These are phyloP conservation scores for Catocala fraxini DNA, from an alignment of 2,888 invertebrate genomes.

Conservation along the genomic window DNA sequence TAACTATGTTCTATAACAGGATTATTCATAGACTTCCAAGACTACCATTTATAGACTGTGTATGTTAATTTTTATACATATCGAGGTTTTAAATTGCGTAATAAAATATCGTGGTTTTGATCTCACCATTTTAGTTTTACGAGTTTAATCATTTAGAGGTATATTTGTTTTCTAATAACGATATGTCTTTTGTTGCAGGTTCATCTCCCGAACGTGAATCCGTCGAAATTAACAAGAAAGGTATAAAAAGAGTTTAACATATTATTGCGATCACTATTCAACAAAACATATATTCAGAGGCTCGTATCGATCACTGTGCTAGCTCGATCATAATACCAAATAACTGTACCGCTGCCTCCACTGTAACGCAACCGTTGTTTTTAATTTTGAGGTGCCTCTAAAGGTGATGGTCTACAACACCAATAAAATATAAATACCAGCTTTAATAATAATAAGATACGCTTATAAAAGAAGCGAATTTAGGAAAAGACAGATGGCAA, in stretches of 20 bases:
- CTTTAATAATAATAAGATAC: conserved; percentile 12
- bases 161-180: not conserved
- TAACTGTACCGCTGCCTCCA: conserved; percentile 60
- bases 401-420: conserved; percentile 27
- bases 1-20: conserved; percentile 30
- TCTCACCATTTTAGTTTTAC: not conserved
- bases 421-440: not conserved
- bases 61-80: conserved; percentile 28
- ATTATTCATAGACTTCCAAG: conserved; percentile 34
- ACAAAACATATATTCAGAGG: conserved; percentile 54
- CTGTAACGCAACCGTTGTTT: conserved; percentile 62
- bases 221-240: conserved; percentile 80
- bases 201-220: conserved; percentile 77
- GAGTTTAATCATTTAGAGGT: not conserved
- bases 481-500: no score
- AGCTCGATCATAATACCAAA: conserved; percentile 72
- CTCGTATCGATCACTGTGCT: conserved; percentile 40
- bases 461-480: conserved; percentile 3
- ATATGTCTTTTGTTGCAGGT: conserved; percentile 70
- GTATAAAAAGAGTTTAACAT: conserved; percentile 56
- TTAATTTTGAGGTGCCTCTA: conserved; percentile 51
- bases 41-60: conserved; percentile 23
- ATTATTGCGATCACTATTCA: conserved; percentile 33
- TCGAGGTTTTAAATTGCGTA: conserved; percentile 16
- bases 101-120: conserved; percentile 25